Evolutionary conservation across 1,140 invertebrate genomes (phyloP).

Genomic region (Andrena cerasifolii): DNA sequence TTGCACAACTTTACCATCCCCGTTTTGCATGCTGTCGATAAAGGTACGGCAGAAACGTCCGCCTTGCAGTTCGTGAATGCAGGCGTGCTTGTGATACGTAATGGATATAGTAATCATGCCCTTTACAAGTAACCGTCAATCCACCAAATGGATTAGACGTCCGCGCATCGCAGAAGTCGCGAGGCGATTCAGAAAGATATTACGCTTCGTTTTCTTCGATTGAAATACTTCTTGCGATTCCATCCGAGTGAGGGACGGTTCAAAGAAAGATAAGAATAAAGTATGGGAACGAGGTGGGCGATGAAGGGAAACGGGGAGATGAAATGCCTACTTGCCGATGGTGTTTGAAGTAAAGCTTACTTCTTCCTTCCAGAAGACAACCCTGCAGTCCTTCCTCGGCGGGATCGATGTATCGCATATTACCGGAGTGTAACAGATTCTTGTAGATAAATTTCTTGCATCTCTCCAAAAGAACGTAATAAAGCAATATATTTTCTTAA

Average conservation of each 20-base stretch:
- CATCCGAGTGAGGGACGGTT: background rate
- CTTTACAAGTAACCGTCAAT: no score
- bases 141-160: background rate
- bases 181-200: background rate
- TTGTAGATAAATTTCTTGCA: background rate
- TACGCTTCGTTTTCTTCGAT: conserved; percentile 8
- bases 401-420: conserved; percentile 36
- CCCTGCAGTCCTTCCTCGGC: background rate
- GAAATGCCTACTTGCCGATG: conserved; percentile 40
- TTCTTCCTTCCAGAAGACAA: conserved; percentile 36
- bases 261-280: conserved; percentile 35
- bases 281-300: conserved; percentile 28
- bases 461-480: background rate
- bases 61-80: no score
- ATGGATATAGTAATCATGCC: no score
- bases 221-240: conserved; percentile 4
- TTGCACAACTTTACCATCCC: no score
- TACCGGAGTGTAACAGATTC: background rate
- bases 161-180: background rate
- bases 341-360: conserved; percentile 43
- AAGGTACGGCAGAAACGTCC: no score
- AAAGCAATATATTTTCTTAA: background rate
- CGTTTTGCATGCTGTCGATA: no score
- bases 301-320: conserved; percentile 32
- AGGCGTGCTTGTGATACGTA: no score